Evolutionary conservation across 2,888 invertebrate species (phyloP).

Genomic region (Lasioglossum lativentre): DNA sequence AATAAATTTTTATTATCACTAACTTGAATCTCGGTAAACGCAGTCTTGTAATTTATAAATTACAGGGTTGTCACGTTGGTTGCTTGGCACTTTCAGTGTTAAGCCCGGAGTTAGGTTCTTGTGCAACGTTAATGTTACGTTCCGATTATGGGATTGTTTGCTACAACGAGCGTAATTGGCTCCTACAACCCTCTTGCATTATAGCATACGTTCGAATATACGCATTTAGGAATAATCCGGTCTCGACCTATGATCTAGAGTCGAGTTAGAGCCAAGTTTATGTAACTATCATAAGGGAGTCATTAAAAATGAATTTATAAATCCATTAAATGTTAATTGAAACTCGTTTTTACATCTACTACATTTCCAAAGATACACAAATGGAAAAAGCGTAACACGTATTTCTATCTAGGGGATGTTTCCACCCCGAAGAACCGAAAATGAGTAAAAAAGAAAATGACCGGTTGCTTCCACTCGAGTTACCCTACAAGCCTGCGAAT

Average conservation of each 20-base stretch:
- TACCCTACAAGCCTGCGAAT: not conserved
- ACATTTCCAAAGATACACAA: not conserved
- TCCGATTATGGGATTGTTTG: conserved; percentile 1
- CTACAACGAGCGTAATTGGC: conserved; percentile 1
- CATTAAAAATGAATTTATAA: not conserved
- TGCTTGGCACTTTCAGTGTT: not conserved
- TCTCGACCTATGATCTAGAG: not conserved
- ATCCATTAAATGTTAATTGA: not conserved
- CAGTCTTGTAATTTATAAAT: not conserved
- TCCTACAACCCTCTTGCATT: not conserved
- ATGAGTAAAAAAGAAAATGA: not conserved
- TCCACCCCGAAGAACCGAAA: not conserved
- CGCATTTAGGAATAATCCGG: not conserved
- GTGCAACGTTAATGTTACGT: not conserved
- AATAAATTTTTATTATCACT: not conserved
- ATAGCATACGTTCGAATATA: not conserved
- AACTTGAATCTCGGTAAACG: not conserved
- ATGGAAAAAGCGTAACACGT: not conserved
- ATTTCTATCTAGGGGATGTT: not conserved
- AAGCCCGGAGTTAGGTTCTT: not conserved
- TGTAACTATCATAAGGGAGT: not conserved
- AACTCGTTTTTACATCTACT: not conserved
- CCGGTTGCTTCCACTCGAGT: not conserved
- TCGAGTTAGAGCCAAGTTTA: not conserved
- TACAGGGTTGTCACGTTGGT: not conserved